phyloP scores from a whole-genome alignment of 2,797 vertebrate species.

The Eulemur albifrons region DNA sequence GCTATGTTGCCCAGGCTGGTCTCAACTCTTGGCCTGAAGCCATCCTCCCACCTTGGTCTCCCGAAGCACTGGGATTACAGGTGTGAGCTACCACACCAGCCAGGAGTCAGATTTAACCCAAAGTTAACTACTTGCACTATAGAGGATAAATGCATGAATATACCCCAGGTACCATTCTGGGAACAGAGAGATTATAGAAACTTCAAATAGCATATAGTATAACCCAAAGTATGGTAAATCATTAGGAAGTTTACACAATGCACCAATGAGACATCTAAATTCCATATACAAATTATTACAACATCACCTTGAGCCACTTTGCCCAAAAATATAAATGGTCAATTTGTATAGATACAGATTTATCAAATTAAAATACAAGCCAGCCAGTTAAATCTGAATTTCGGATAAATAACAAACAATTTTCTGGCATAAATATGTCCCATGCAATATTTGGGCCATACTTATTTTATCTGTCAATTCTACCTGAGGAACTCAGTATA shows the following conservation, averaged over 20 bases:
- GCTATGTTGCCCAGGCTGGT: neutral
- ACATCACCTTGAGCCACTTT: neutral
- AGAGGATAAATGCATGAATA: neutral
- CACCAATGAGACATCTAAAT: neutral
- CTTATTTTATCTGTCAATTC: neutral
- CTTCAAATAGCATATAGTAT: neutral
- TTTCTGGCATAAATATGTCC: neutral
- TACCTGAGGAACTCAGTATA: neutral
- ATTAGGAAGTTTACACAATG: neutral
- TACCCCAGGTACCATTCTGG: neutral
- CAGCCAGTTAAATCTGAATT: neutral
- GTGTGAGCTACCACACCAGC: neutral
- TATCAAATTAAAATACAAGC: neutral
- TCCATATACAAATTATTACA: neutral
- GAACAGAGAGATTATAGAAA: neutral
- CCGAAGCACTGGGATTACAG: neutral
- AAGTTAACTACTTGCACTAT: neutral
- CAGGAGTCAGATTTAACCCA: neutral
- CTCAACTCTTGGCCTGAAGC: neutral
- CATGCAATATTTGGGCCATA: neutral
- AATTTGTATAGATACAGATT: neutral
- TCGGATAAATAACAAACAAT: neutral
- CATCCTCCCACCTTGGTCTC: neutral
- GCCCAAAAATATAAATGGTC: neutral
- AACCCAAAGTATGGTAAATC: neutral